Evolutionary conservation across 2,113 vertebrate species (phyloP).

Genomic region (Aegotheles bennettii): DNA sequence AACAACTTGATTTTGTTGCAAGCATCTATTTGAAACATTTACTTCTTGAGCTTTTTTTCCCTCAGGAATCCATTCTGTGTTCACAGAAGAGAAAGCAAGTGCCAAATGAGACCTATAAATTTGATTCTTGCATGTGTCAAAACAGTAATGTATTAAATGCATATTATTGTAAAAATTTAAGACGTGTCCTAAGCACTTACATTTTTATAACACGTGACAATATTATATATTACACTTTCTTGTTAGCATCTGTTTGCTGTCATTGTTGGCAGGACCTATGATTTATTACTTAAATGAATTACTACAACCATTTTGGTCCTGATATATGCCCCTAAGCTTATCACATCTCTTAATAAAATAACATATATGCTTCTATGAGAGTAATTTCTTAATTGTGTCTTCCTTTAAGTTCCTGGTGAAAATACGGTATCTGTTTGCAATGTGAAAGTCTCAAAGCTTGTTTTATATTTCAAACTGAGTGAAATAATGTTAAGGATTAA

Average conservation of each 20-base stretch:
- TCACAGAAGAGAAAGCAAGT: constrained; percentile 68
- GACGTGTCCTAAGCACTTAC: constrained; percentile 71
- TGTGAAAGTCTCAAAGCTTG: constrained; percentile 47
- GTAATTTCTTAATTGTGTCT: constrained; percentile 71
- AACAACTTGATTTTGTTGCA: constrained; percentile 57
- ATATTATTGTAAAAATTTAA: constrained; percentile 80
- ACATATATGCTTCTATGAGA: constrained; percentile 51
- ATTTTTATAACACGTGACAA: constrained; percentile 74
- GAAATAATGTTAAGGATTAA: constrained; percentile 21
- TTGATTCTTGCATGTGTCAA: constrained; percentile 72
- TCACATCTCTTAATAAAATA: constrained; percentile 73
- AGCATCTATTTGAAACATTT: constrained; percentile 56
- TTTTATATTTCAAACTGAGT: constrained; percentile 29
- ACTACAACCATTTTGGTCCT: constrained; percentile 74
- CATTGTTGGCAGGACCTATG: constrained; percentile 71
- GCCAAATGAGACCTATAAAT: constrained; percentile 69
- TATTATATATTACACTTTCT: constrained; percentile 80
- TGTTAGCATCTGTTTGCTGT: constrained; percentile 82
- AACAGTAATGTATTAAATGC: constrained; percentile 75
- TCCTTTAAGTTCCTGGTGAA: constrained; percentile 60
- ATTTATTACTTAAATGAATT: constrained; percentile 81
- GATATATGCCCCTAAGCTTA: constrained; percentile 73
- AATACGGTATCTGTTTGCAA: constrained; percentile 21
- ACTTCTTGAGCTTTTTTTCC: constrained; percentile 38
- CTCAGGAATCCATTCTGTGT: constrained; percentile 49